Conservation (phyloP, 2,113 vertebrate species). For the Motacilla alba region DNA sequence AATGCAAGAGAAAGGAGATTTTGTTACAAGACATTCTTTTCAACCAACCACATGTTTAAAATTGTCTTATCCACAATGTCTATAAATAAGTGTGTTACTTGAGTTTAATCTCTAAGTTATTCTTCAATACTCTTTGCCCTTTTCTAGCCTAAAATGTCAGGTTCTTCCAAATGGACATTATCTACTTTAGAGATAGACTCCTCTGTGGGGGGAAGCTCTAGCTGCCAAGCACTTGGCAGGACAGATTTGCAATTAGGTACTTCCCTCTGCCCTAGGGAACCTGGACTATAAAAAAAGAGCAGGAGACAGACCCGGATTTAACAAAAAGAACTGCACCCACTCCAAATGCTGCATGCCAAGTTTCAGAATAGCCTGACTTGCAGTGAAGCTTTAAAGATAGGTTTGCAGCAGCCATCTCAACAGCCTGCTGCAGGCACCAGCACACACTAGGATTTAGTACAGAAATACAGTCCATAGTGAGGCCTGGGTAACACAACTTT, state of each 20-base stretch:
- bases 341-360: slow-evolving; percentile 25
- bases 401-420: background rate
- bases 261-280: slow-evolving; percentile 17
- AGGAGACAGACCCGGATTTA: background rate
- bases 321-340: background rate
- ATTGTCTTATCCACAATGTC: background rate
- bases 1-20: background rate
- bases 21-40: background rate
- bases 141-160: background rate
- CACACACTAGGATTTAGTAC: background rate
- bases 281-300: background rate
- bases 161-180: background rate
- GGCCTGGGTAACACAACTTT: background rate
- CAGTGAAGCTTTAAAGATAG: background rate
- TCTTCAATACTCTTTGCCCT: slow-evolving; percentile 25
- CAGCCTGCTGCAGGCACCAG: background rate
- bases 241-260: background rate
- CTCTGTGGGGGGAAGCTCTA: background rate
- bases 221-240: slow-evolving; percentile 30
- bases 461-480: background rate
- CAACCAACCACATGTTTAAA: background rate
- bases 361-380: slow-evolving; percentile 4
- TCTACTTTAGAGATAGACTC: background rate
- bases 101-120: background rate
- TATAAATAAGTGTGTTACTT: background rate